A percentile compares a stretch with the other conserved stretches of the same genome.
phyloP scores from a whole-genome alignment of 2,113 vertebrate species.

The Cochlearius cochlearius region DNA sequence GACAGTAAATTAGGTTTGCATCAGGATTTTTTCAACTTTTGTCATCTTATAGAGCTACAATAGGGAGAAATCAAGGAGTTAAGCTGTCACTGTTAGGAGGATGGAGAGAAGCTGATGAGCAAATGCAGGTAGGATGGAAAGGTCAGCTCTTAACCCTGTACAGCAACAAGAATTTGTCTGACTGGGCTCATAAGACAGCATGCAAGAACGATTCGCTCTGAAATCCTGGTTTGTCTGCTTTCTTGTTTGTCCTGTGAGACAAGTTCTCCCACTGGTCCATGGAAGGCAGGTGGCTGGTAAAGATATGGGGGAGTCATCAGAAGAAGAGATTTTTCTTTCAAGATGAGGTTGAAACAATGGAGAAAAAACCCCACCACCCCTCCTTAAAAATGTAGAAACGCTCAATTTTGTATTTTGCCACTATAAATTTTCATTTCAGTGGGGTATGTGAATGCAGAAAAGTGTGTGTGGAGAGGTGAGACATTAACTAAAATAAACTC shows the following conservation, averaged over 20 bases:
- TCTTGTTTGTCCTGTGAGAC: not conserved
- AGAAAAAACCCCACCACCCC: rapidly evolving
- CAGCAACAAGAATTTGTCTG: not conserved
- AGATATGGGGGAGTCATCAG: not conserved
- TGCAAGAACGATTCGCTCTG: not conserved
- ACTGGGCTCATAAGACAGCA: not conserved
- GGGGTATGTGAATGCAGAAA: not conserved
- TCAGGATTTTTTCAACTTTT: not conserved
- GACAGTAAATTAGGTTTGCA: too few species aligned
- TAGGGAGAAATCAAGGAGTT: not conserved
- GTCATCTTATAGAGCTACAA: not conserved
- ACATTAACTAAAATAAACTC: not conserved
- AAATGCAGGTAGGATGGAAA: not conserved
- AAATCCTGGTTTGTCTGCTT: not conserved
- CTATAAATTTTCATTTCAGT: not conserved
- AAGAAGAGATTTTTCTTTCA: not conserved
- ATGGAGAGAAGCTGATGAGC: not conserved
- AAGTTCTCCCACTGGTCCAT: not conserved
- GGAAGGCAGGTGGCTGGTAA: not conserved
- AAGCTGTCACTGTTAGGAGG: not conserved
- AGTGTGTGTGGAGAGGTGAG: rapidly evolving
- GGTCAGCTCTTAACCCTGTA: not conserved
- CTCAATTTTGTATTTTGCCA: not conserved
- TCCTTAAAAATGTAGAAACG: not conserved
- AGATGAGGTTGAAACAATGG: not conserved